These are phyloP conservation scores for Euthynnus affinis DNA, from an alignment of 2,797 vertebrate genomes.

Conservation along the genomic window DNA sequence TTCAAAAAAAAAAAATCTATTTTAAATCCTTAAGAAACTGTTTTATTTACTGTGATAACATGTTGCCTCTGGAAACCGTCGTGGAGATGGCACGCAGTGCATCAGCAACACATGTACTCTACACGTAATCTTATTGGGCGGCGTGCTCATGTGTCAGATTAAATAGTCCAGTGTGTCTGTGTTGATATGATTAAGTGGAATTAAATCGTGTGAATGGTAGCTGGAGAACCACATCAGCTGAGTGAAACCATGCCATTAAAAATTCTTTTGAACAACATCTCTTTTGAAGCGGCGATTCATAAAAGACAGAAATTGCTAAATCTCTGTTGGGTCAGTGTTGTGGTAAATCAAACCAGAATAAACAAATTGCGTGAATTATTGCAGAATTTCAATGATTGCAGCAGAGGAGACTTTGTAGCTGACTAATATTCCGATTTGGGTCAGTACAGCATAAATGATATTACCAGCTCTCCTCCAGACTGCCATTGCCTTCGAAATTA, in stretches of 20 bases:
- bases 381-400: conserved; percentile 2
- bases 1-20: background rate
- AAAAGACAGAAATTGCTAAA: conserved; percentile 14
- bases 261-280: background rate
- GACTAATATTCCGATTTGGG: conserved; percentile 17
- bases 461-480: background rate
- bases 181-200: conserved; percentile 33
- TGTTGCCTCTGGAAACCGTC: background rate
- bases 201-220: conserved; percentile 28
- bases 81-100: conserved; percentile 1
- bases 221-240: background rate
- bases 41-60: background rate
- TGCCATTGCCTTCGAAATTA: background rate
- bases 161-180: conserved; percentile 11
- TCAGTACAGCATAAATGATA: background rate
- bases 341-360: conserved; percentile 5
- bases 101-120: background rate
- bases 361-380: conserved; percentile 19
- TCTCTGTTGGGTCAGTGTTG: conserved; percentile 20
- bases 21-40: background rate
- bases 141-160: conserved; percentile 40
- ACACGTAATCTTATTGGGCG: background rate
- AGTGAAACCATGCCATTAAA: conserved; percentile 30
- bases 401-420: background rate
- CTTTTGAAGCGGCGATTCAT: conserved; percentile 18